phyloP scores from a whole-genome alignment of 2,888 invertebrate species.

The Lamellibrachia columna region DNA sequence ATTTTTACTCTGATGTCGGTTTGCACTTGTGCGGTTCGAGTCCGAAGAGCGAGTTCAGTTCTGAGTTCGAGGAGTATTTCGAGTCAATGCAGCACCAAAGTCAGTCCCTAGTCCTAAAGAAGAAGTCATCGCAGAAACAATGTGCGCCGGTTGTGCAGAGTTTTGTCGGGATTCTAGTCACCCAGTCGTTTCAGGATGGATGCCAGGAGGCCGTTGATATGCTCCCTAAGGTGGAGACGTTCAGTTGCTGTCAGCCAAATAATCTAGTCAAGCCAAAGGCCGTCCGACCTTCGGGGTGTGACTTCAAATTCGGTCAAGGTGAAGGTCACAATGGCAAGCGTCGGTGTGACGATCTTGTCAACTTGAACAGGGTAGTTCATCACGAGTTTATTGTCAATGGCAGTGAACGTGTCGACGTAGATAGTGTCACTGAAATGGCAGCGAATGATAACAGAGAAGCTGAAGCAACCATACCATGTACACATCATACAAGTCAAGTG shows the following conservation, averaged over 20 bases:
- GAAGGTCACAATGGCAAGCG: neutral
- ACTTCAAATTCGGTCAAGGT: neutral
- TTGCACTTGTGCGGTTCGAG: neutral
- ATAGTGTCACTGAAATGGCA: too few relatives aligned
- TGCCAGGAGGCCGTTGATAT: neutral
- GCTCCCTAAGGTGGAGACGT: neutral
- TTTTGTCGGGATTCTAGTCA: constrained; percentile 10
- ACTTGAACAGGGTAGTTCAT: neutral
- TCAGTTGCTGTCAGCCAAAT: constrained; percentile 1
- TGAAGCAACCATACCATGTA: neutral
- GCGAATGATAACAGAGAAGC: neutral
- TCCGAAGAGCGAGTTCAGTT: neutral
- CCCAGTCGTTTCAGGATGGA: neutral
- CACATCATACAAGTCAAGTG: neutral
- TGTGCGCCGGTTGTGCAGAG: neutral
- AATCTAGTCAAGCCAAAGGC: neutral
- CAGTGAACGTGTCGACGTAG: neutral
- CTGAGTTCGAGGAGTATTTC: neutral
- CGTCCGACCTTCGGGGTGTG: neutral
- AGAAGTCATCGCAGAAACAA: neutral
- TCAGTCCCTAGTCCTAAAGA: neutral
- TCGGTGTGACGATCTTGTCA: too few relatives aligned
- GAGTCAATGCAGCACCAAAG: neutral
- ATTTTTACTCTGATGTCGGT: neutral
- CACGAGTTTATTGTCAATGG: neutral